These are phyloP conservation scores for Podarcis raffonei DNA, from an alignment of 2,113 vertebrate genomes.

Conservation along the genomic window DNA sequence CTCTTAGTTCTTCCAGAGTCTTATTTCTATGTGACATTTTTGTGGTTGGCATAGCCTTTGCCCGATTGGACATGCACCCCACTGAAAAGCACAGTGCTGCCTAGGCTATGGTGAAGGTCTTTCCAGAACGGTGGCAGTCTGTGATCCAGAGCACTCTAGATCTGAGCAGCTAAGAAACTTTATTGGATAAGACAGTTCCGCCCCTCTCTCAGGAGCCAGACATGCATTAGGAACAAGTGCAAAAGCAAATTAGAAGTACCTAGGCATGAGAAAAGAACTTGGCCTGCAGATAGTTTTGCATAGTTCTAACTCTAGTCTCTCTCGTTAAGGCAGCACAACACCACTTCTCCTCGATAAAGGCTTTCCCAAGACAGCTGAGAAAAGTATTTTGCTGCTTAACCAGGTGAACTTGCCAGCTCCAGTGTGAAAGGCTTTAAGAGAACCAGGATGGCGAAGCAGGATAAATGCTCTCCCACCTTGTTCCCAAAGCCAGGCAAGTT, in stretches of 20 bases:
- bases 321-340: not conserved
- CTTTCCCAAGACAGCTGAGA: not conserved
- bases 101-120: not conserved
- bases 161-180: not conserved
- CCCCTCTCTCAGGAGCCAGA: not conserved
- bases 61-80: not conserved
- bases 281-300: not conserved
- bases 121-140: not conserved
- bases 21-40: not conserved
- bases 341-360: not conserved
- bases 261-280: not conserved
- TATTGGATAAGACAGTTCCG: not conserved
- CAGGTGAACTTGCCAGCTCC: not conserved
- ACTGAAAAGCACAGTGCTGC: not conserved
- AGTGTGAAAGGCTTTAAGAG: not conserved
- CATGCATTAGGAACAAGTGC: not conserved
- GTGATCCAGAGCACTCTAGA: not conserved
- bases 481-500: not conserved
- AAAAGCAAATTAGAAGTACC: not conserved
- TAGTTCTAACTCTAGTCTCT: not conserved
- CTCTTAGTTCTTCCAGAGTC: not conserved
- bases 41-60: not conserved
- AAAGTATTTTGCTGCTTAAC: not conserved
- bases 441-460: not conserved
- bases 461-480: not conserved